Percentiles rank a stretch among this genome's conserved stretches.
Conservation (phyloP, 2,888 invertebrate species). For the Drosophila stalkeri region DNA sequence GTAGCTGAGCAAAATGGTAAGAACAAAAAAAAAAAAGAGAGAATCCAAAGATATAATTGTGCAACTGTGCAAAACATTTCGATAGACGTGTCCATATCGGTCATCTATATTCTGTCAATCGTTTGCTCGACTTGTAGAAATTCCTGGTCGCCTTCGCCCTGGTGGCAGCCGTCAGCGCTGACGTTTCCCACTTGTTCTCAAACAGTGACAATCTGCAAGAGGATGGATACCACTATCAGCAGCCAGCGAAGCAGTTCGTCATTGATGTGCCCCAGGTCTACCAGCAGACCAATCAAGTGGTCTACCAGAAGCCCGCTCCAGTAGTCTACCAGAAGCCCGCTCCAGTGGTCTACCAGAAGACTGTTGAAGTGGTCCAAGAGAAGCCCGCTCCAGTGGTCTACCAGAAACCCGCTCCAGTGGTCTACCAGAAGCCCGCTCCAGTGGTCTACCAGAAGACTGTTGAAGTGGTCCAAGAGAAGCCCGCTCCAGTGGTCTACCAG, state of each 20-base stretch:
- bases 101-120: not conserved
- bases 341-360: constrained; percentile 19
- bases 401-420: constrained; percentile 34
- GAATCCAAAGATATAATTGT: constrained; percentile 47
- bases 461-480: constrained; percentile 15
- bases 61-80: constrained; percentile 13
- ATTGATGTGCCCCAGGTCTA: constrained; percentile 71
- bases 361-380: constrained; percentile 21
- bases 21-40: constrained; percentile 51
- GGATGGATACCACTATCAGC: constrained; percentile 81
- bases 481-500: constrained; percentile 8
- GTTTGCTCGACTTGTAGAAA: constrained; percentile 69
- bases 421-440: constrained; percentile 25
- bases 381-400: constrained; percentile 23
- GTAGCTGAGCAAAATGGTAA: constrained; percentile 81
- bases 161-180: constrained; percentile 80
- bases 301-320: constrained; percentile 30
- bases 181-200: constrained; percentile 82
- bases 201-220: constrained; percentile 78
- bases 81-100: constrained; percentile 7
- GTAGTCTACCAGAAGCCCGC: constrained; percentile 18
- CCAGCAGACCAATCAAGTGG: constrained; percentile 13
- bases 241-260: constrained; percentile 61
- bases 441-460: constrained; percentile 25
- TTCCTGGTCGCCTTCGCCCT: constrained; percentile 77